Evolutionary conservation across 2,888 invertebrate species (phyloP), one percentile per base, ranked within the genome.

Genomic region (Metalampra italica): DNA sequence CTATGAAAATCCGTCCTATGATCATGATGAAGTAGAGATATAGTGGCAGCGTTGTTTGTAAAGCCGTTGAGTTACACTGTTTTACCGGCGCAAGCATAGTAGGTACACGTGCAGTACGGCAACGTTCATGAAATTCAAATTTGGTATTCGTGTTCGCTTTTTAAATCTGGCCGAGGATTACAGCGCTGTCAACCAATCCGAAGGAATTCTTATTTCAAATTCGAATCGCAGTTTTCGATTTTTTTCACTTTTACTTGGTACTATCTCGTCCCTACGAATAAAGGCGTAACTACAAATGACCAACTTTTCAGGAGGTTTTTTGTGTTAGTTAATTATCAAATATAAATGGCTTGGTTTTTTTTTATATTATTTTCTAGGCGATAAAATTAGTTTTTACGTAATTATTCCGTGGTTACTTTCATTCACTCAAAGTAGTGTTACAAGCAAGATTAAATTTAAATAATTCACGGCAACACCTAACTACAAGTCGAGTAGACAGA

Each of bases 121-220:
- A 46, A 45, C 47, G 54, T 51, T 56, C 58, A 60, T 58, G 60
- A 60, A 58, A 53, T 58, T 58, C 55, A 57, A 57, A 60, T 60
- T 55, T 50, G 43, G 54, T 51, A 52, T 41, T 49, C 50, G 49
- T 43, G 50, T 54, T 56, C 52, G 52, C 45, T 52, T 54, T 57
- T 57, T 52, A 52, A 54, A 56, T 55, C 43, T 51, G 45, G 44
- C 48, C 43, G 22, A 39, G 55, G 53, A 51, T 55, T 53, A 55
- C 52, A 37, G 37, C 46, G 48, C 49, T 49, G 55, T 55, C 51
- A 49, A 45, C 48, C 46, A 45, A 45, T 52, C 49, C 37, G 38
- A 45, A 42, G 14, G 45, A 46, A 54, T 49, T 49, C 53, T 47
- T 51, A 51, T 51, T 51, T 49, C 36, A 40, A 50, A 43, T 51